Evolutionary conservation across 2,113 vertebrate species (phyloP), one percentile per base, ranked within the genome.

Genomic region (Ifrita kowaldi): DNA sequence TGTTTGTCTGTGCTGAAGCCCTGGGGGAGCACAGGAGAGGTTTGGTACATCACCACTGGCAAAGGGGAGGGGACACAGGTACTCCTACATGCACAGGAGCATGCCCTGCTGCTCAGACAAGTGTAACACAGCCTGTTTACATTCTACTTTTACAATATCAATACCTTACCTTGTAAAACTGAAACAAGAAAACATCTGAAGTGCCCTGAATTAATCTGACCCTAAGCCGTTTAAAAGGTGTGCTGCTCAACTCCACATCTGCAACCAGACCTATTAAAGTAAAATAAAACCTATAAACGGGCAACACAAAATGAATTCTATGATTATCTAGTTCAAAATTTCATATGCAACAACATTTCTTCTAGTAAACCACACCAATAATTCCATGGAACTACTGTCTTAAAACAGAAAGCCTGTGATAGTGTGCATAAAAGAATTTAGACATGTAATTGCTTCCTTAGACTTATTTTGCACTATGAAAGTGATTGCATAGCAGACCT

Each of bases 61-160:
- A 26, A 32, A 56, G 19, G 21, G 17, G 8, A 23, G 75, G 68
- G 37, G 9, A 14, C 24, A 41, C 22, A 49, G 8, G 13, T 20
- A 6, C 13, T 68, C 35, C 19, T 28, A 2, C 7, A 5, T 1
- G 9, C 20, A n/a, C 1, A 4, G 46, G 3, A 86, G 6, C 14
- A 11, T 2, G 2, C 6, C 15, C 46, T 49, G 63, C 9, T 62
- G 9, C 39, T 80, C 69, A 60, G 11, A 44, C 14, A 71, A 71
- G 33, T 14, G 27, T 10, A 50, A 21, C 47, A 26, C 30, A 44
- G 28, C 4, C 28, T 60, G 10, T 69, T 49, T 60, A 16, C 19
- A 22, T 27, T 44, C 69, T 21, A 2, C 8, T 75, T 78, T 57
- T 85, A 79, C 33, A 86, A 4, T 56, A 49, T 28, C 55, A 41